Evolutionary conservation across 2,888 invertebrate species (phyloP).

Genomic region (Sepioteuthis lessoniana): DNA sequence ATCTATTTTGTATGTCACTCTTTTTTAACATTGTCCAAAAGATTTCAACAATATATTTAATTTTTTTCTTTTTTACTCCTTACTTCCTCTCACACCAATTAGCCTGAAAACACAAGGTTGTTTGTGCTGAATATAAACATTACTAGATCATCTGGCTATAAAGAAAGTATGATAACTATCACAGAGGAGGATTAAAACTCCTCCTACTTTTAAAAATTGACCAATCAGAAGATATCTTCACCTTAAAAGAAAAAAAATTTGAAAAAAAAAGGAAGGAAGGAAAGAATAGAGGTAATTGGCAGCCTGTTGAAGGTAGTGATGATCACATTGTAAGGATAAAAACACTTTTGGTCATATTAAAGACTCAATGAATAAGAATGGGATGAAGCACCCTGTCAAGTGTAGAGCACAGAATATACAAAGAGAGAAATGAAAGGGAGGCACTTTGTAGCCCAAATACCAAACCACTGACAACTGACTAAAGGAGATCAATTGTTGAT

Average conservation of each 20-base stretch:
- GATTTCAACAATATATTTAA: background rate
- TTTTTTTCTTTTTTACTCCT: background rate
- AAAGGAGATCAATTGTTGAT: background rate
- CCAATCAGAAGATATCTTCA: background rate
- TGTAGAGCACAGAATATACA: background rate
- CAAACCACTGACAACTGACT: background rate
- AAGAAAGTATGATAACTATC: background rate
- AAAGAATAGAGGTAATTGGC: background rate
- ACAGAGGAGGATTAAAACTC: background rate
- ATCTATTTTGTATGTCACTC: background rate
- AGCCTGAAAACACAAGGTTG: background rate
- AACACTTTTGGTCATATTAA: background rate
- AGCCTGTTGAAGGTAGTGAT: constrained; percentile 33
- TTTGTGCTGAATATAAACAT: constrained; percentile 6
- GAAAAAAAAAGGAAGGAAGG: too few relatives aligned
- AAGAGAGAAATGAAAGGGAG: background rate
- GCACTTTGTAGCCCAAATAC: background rate
- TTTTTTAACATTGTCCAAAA: background rate
- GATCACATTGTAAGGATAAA: background rate
- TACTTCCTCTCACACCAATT: background rate
- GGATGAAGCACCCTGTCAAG: background rate
- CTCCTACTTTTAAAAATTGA: background rate
- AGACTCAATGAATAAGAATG: constrained; percentile 2
- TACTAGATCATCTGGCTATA: background rate
- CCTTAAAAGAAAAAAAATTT: background rate